Base-by-base conservation (phyloP, 2,888 invertebrate species). In the Metopia argyrocephala region DNA sequence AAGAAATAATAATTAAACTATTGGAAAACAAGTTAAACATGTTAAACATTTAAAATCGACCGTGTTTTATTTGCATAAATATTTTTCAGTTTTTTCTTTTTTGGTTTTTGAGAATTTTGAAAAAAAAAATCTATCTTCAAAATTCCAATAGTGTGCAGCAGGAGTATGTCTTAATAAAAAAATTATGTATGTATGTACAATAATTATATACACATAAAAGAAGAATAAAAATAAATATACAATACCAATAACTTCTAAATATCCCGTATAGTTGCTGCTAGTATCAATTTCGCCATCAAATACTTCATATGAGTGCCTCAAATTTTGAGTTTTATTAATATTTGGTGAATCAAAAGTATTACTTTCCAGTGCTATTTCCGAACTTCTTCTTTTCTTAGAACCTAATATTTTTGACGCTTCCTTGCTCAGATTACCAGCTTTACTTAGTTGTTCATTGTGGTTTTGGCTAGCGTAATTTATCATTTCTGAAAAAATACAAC, bases 201-300 rank as follows among this genome's bases (percentile, higher is more conserved):
- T n/a, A n/a, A n/a, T n/a, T n/a, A n/a, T n/a, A n/a, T n/a, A n/a
- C n/a, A n/a, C n/a, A n/a, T n/a, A n/a, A n/a, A n/a, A n/a, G n/a
- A n/a, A n/a, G 20, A 27, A n/a, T 21, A 27, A 38, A 9, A 28
- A 66, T 66, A 21, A 38, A 65, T 5, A 65, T 59, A 54, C 4
- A 15, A 91, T 89, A 95, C 96, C 94, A 85, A 96, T 94, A 12
- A 96, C 92, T 91, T 97, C 96, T 45, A 97, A 92, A 87, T 96
- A 97, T 21, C 96, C 94, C 0, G 96, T 96, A 85, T 97, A 97
- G 88, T 96, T 96, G 12, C 95, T 94, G 66, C 92, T 93, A 15
- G 94, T 92, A 86, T 96, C 95, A 61, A 97, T 92, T 68, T 91
- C 92, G 0, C 96, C 96, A 89, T 97, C 96, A 78, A 92, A 92